These are phyloP conservation scores for Drosophila ustulata DNA, from an alignment of 2,888 invertebrate genomes.

Conservation along the genomic window DNA sequence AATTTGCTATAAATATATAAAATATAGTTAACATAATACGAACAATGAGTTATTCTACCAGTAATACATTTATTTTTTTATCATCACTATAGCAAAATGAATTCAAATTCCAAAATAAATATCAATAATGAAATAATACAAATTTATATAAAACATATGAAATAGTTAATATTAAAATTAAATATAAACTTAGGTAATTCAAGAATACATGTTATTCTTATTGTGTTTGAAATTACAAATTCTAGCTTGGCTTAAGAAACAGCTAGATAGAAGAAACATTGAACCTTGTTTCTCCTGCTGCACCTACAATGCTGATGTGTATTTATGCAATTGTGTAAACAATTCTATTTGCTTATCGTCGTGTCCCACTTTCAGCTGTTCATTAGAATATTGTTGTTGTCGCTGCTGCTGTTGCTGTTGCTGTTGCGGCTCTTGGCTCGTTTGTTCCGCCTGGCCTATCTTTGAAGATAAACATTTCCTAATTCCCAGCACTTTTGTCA, in stretches of 20 bases:
- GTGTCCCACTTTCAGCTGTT: constrained; percentile 55
- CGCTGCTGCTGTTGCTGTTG: neutral
- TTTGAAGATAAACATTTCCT: constrained; percentile 34
- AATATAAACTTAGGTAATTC: no score
- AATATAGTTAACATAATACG: no score
- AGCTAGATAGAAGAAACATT: neutral
- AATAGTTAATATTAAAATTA: no score
- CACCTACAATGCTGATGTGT: constrained; percentile 2
- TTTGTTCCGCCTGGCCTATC: constrained; percentile 51
- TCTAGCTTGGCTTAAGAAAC: neutral
- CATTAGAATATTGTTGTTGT: constrained; percentile 37
- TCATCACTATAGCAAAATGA: no score
- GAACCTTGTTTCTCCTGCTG: neutral
- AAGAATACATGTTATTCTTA: no score
- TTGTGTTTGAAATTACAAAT: no score
- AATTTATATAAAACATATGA: no score
- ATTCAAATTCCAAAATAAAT: no score
- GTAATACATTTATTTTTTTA: no score
- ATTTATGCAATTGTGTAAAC: neutral
- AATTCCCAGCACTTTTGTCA: constrained; percentile 41
- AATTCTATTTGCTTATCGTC: constrained; percentile 20
- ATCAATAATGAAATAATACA: no score
- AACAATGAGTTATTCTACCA: no score
- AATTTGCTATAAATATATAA: no score
- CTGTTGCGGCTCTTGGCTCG: constrained; percentile 26